Evolutionary conservation across 1,140 invertebrate genomes (phyloP), one percentile per base, ranked within the genome.

Genomic region (Drosophila tsacasi): DNA sequence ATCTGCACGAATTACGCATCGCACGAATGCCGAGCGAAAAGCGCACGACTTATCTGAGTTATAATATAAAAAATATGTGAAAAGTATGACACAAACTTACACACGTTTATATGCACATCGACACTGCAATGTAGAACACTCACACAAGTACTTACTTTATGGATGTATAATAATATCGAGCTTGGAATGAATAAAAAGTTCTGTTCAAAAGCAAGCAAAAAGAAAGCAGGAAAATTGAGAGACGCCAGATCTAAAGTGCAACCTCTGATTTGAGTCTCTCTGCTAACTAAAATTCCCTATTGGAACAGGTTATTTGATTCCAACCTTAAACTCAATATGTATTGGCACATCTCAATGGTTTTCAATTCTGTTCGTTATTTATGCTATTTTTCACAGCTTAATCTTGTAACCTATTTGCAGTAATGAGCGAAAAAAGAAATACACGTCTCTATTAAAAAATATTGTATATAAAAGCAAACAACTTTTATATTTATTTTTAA

Each of bases 111-210:
- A 7, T 32, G 27, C 6, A 52, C 49, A 23, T 55, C 8, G 19
- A 23, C 23, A 61, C 49, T 65, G 63, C n/a, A 66, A 23, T 37
- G 32, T 47, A 37, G 32, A 49, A 47, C 61, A 60, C 62, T 40
- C 27, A 66, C 25, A 47, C 62, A 35, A 30, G 23, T 25, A 65
- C 23, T 44, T 73, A 58, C 50, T 55, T 23, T 35, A 54, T 30
- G 19, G 19, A 15, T 73, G 63, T 78, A 81, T 86, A 63, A 49
- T 49, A 57, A 75, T 79, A 86, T 86, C 68, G 47, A 86, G 65
- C 68, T 75, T 79, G 40, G 54, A 60, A 76, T 58, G 65, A 62
- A 75, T 69, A 79, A 66, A 79, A 84, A 81, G 66, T 72, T 47
- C 64, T 63, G 61, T 85, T 78, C 59, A 55, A 74, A 84, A 76